Evolutionary conservation across 2,888 invertebrate species (phyloP).

Genomic region (Lissocephala sabroskyi): DNA sequence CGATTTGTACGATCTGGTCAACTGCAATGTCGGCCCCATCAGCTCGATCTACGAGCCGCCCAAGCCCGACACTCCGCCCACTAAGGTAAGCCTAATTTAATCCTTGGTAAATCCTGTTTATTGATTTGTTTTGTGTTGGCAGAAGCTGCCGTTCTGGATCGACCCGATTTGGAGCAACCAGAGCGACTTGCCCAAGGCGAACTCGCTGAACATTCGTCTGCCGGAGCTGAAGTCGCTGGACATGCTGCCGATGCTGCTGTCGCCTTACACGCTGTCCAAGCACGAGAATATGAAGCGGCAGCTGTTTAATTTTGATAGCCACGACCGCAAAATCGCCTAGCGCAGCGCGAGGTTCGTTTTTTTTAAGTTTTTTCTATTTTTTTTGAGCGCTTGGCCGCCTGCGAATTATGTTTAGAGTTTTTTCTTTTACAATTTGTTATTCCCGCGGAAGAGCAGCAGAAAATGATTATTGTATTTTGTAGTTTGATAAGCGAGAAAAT

Average conservation of each 20-base stretch:
- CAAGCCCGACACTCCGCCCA: conserved; percentile 67
- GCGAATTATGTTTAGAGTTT: conserved; percentile 9
- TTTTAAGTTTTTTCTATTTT: conserved; percentile 6
- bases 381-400: conserved; percentile 6
- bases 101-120: not conserved
- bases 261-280: conserved; percentile 70
- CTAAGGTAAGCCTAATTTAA: conserved; percentile 45
- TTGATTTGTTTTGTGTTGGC: not conserved
- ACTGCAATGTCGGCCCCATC: conserved; percentile 42
- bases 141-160: conserved; percentile 71
- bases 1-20: conserved; percentile 52
- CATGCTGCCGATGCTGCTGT: conserved; percentile 65
- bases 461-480: not conserved
- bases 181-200: conserved; percentile 23
- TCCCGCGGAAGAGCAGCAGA: conserved; percentile 1
- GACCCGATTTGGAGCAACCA: conserved; percentile 71
- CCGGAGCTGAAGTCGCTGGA: conserved; percentile 67
- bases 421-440: conserved; percentile 33
- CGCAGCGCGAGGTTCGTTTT: not conserved
- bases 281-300: conserved; percentile 70
- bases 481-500: not conserved
- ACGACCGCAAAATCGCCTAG: conserved; percentile 69
- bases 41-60: conserved; percentile 65
- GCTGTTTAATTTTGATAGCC: conserved; percentile 68
- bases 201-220: conserved; percentile 64